Conservation (phyloP, 1,140 invertebrate species). For the Drosophila auraria region DNA sequence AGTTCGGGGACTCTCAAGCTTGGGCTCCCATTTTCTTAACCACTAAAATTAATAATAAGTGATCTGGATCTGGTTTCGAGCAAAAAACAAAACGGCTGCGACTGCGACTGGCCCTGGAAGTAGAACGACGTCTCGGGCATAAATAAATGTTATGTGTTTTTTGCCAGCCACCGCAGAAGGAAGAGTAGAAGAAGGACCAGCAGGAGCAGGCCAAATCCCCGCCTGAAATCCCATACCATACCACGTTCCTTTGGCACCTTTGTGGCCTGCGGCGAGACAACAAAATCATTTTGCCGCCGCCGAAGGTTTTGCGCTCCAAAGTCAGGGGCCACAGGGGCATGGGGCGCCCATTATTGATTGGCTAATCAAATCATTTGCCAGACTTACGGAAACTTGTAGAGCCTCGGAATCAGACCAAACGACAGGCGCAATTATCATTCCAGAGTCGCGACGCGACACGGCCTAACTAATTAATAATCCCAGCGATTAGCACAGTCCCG, state of each 20-base stretch:
- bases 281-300: conserved; percentile 83
- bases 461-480: conserved; percentile 80
- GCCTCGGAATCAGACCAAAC: conserved; percentile 42
- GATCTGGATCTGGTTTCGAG: conserved; percentile 82
- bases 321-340: conserved; percentile 20
- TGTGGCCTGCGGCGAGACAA: conserved; percentile 83
- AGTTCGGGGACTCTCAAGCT: conserved; percentile 26
- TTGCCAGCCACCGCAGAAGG: conserved; percentile 77
- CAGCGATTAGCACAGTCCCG: conserved; percentile 64
- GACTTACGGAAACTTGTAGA: conserved; percentile 46
- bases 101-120: conserved; percentile 13
- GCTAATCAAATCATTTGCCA: conserved; percentile 80
- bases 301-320: conserved; percentile 57
- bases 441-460: conserved; percentile 62
- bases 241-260: conserved; percentile 77
- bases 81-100: conserved; percentile 44
- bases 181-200: conserved; percentile 32
- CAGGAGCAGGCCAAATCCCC: conserved; percentile 66
- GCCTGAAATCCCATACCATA: conserved; percentile 32
- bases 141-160: conserved; percentile 84
- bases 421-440: conserved; percentile 83
- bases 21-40: conserved; percentile 80
- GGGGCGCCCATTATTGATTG: conserved; percentile 75
- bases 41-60: conserved; percentile 85
- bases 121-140: conserved; percentile 66